Evolutionary conservation across 2,888 invertebrate species (phyloP).

Genomic region (Pollenia labialis): DNA sequence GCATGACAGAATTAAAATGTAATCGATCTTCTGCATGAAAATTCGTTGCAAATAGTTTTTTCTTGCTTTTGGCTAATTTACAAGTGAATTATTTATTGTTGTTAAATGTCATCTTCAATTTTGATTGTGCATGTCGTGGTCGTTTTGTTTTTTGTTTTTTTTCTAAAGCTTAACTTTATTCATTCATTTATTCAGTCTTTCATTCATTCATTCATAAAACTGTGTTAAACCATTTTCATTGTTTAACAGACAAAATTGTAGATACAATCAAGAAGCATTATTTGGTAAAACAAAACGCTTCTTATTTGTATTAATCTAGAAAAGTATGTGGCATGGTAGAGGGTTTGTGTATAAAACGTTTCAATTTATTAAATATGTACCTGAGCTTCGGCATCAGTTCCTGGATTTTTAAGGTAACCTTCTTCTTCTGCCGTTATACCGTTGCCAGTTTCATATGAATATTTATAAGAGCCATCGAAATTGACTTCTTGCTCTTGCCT

Average conservation of each 20-base stretch:
- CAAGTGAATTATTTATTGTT: conserved; percentile 32
- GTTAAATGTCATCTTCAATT: conserved; percentile 66
- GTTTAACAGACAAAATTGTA: not conserved
- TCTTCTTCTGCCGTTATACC: conserved; percentile 86
- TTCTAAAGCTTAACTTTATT: not conserved
- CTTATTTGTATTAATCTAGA: conserved; percentile 5
- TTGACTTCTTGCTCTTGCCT: conserved; percentile 89
- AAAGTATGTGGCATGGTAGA: no score
- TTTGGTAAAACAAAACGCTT: conserved; percentile 2
- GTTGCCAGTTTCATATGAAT: conserved; percentile 86
- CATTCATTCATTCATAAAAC: conserved; percentile 25
- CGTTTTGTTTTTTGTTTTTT: not conserved
- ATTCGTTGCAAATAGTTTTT: not conserved
- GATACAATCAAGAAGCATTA: not conserved
- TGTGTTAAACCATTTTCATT: not conserved
- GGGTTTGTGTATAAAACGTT: no score
- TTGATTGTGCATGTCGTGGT: conserved; percentile 34
- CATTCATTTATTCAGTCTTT: conserved; percentile 6
- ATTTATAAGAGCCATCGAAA: conserved; percentile 87
- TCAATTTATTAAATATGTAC: conserved; percentile 77
- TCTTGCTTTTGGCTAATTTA: conserved; percentile 54
- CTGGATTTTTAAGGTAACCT: conserved; percentile 86
- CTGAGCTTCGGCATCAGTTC: conserved; percentile 85
- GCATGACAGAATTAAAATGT: conserved; percentile 65
- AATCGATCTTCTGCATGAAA: conserved; percentile 62